Base-by-base conservation (phyloP, 2,888 invertebrate species). In the Brachypalpus laphriformis region DNA sequence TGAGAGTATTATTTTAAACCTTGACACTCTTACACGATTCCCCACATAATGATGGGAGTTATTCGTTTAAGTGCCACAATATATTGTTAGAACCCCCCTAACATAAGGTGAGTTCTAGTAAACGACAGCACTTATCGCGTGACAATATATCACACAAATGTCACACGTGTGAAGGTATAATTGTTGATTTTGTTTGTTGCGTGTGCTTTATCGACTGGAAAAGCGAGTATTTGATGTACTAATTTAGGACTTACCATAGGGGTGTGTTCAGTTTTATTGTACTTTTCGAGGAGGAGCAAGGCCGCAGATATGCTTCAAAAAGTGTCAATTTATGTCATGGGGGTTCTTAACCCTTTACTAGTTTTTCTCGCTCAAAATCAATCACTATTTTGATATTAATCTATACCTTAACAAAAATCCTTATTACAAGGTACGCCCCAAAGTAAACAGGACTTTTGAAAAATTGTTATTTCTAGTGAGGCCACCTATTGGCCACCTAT, bases 41-140 rank as follows among this genome's bases (percentile, higher is more conserved):
- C 11, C 40, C 1, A 40, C 14, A 28, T 14, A 51, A 51, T 25
- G 1, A 51, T 51, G 51, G 28, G 7, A 25, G 40, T 6, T 25
- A 28, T 28, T 51, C 25, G 2, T 14, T 22, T 4, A 22, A 37
- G 31, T 14, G 28, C 8, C 25, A 51, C n/a, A 51, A 31, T 9
- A 45, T 16, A 18, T 45, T 45, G 18, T 40, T 40, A 45, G 42
- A 16, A 16, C 2, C 14, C 3, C 8, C 20, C 34, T 37, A 45
- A 22, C 65, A 65, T 49, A 20, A 65, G 65, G 47, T 65, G 49
- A 49, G 34, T 65, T 14, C 14, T 37, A 5, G 7, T 7, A 65
- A 34, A 31, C 34, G 47, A n/a, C 63, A 65, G 31, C 34, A 49
- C 49, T 49, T 1, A 34, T 65, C 4, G 49, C 65, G 65, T 65